Percentiles rank a stretch among this genome's conserved stretches.
Evolutionary conservation across 2,888 invertebrate species (phyloP).

Genomic region (Anticlea derivata): DNA sequence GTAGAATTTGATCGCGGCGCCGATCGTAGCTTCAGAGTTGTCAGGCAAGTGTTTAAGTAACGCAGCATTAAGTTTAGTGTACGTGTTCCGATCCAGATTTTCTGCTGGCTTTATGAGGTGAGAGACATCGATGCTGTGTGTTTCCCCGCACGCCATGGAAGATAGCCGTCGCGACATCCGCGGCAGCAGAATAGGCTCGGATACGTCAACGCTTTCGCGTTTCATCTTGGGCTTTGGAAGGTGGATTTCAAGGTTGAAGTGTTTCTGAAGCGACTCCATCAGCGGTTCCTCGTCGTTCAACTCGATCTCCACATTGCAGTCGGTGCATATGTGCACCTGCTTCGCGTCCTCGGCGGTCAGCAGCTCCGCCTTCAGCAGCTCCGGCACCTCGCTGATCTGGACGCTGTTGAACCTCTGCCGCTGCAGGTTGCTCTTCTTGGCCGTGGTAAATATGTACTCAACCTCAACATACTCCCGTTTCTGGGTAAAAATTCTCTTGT

Average conservation of each 20-base stretch:
- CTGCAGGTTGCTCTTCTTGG: conserved; percentile 73
- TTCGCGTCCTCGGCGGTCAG: conserved; percentile 61
- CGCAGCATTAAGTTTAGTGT: conserved; percentile 61
- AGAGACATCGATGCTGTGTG: conserved; percentile 56
- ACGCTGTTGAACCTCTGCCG: conserved; percentile 76
- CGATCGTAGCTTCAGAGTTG: conserved; percentile 71
- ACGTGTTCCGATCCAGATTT: conserved; percentile 63
- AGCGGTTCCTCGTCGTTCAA: conserved; percentile 71
- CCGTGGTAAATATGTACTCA: conserved; percentile 77
- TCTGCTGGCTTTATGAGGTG: conserved; percentile 61
- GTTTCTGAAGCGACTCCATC: conserved; percentile 75
- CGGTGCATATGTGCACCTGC: conserved; percentile 76
- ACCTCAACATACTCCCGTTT: conserved; percentile 71
- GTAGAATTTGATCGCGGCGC: conserved; percentile 68
- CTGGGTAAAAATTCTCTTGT: conserved; percentile 61
- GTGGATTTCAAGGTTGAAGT: conserved; percentile 70
- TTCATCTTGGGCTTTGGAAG: conserved; percentile 61
- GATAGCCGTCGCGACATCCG: conserved; percentile 75
- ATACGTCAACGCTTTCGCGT: conserved; percentile 73
- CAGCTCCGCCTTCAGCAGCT: conserved; percentile 68
- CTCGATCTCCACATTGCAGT: conserved; percentile 73
- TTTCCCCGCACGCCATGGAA: conserved; percentile 66
- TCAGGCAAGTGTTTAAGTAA: conserved; percentile 69
- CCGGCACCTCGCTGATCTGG: conserved; percentile 75
- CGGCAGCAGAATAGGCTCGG: conserved; percentile 69